Base-by-base conservation (phyloP, 2,113 vertebrate species). In the Brachyistius frenatus region DNA sequence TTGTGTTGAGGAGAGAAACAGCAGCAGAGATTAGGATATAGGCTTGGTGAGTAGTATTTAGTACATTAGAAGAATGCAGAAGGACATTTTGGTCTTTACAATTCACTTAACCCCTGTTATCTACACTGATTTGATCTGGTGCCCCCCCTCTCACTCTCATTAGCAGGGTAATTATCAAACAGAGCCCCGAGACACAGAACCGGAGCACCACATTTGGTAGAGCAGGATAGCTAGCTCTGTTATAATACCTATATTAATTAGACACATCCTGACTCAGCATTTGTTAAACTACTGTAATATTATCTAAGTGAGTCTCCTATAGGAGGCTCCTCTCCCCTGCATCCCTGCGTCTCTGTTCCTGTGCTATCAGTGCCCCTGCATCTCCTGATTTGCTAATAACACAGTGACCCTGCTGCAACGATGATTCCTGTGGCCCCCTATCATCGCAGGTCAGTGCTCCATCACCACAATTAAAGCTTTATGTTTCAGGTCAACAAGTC, bases 111-210 rank as follows among this genome's bases (percentile, higher is more conserved):
- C 73, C 78, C 31, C 47, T 37, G 69, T 90, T 83, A 84, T 88
- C 56, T 79, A 63, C 50, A 66, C 64, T 81, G 69, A 86, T 84
- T 79, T 88, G 52, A 87, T 88, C 79, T 87, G 36, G 46, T 41
- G 15, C 16, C 75, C 39, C 49, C 33, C 49, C 49, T 37, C 47
- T 70, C 54, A 60, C 70, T 76, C 86, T 76, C 63, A 89, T 90
- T 91, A 90, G 67, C 54, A 36, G 46, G 69, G 67, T 89, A 86
- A 92, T 93, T 85, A 93, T 82, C 73, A 87, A 83, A 78, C 76
- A 70, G 65, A 72, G 76, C 81, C 88, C 54, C 52, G 65, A 89
- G 87, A 84, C 55, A 80, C 57, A 63, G 56, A 66, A 49, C 47
- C 63, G 69, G 69, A 70, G 63, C 73, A 66, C 66, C 78, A 74